These are phyloP conservation scores for Cryptocephalus primarius DNA, from an alignment of 2,888 invertebrate species.

Conservation along the genomic window DNA sequence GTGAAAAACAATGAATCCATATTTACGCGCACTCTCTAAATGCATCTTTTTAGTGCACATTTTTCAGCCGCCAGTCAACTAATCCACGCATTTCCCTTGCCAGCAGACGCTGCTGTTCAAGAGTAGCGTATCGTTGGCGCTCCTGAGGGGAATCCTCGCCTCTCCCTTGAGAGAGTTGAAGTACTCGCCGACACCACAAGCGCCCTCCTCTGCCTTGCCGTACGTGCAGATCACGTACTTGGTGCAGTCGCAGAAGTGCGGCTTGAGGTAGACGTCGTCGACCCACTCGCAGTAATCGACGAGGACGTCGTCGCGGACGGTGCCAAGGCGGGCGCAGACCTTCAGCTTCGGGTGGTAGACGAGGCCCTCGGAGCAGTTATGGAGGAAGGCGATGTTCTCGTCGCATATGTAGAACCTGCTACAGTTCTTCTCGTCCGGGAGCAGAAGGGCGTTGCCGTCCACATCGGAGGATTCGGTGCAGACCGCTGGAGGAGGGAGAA, in stretches of 20 bases:
- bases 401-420: background rate
- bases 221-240: background rate
- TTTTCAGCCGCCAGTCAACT: no score
- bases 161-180: background rate
- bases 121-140: no score
- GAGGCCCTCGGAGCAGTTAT: background rate
- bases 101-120: no score
- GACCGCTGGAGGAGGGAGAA: no score
- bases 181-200: background rate
- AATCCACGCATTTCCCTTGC: no score
- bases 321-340: background rate
- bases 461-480: no score
- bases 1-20: no score
- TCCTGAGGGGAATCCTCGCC: no score
- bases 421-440: background rate
- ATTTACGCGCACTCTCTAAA: no score
- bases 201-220: background rate
- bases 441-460: background rate
- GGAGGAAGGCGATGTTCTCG: background rate
- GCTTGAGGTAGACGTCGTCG: background rate
- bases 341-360: background rate
- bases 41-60: no score
- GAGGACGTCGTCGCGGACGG: background rate
- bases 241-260: conserved; percentile 1
- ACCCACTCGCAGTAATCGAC: background rate